These are phyloP conservation scores for Aurelia sp. DNA, from an alignment of 30 jellyfish, hydroid and myxozoan species.

Conservation along the genomic window DNA sequence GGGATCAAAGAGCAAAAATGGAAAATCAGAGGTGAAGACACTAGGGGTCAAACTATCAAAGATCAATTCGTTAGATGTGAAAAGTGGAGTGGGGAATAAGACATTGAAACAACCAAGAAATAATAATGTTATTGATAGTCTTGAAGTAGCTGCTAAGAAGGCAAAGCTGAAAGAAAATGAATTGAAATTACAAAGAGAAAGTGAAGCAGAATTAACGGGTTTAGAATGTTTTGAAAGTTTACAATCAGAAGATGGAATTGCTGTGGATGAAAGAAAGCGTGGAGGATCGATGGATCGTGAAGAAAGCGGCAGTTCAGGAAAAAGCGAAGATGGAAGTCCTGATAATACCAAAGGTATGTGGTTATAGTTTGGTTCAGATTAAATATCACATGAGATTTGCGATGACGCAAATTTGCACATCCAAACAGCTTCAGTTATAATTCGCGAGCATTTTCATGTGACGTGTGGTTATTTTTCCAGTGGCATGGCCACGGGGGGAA, in stretches of 20 bases:
- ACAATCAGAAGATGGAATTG: constrained; percentile 34
- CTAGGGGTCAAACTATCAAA: not conserved
- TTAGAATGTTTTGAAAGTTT: constrained; percentile 66
- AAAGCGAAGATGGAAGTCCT: not conserved
- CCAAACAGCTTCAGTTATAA: too few species aligned
- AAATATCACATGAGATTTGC: too few species aligned
- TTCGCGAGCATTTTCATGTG: too few species aligned
- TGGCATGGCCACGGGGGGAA: too few species aligned
- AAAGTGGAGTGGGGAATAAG: constrained; percentile 4
- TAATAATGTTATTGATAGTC: not conserved
- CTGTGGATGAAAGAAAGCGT: not conserved
- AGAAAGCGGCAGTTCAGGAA: not conserved
- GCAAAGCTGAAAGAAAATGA: constrained; percentile 1
- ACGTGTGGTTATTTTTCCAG: too few species aligned
- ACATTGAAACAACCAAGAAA: not conserved
- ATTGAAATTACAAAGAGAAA: constrained; percentile 32
- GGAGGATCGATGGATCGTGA: not conserved
- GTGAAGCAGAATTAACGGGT: constrained; percentile 51
- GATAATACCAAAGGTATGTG: not conserved
- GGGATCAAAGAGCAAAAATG: constrained; percentile 16
- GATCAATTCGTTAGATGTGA: constrained; percentile 3
- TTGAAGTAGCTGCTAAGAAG: not conserved
- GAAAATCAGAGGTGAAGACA: constrained; percentile 8
- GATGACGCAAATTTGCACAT: too few species aligned
- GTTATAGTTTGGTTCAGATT: too few species aligned